Base-by-base conservation (phyloP, 2,113 vertebrate genomes). In the Saccopteryx leptura region DNA sequence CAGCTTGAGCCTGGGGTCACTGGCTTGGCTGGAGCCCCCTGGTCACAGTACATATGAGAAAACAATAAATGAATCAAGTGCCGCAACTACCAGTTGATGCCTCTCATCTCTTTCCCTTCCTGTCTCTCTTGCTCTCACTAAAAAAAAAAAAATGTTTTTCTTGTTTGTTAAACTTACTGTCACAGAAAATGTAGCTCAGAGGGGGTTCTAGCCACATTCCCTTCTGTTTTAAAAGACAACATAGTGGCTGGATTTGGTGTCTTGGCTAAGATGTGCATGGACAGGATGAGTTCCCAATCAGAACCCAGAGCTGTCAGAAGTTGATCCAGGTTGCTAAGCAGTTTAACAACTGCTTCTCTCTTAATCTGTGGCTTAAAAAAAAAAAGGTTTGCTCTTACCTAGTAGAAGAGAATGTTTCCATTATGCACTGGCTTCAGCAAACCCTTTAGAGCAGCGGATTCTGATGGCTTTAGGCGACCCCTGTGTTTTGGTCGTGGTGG, bases 141-240 rank as follows among this genome's bases (percentile, higher is more conserved):
- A 39, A 39, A 33, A 69, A 68, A 68, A 88, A 82, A 84, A 87
- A 9, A 61, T 91, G 33, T 72, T 90, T 66, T 39, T 93, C 46
- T 89, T 81, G n/a, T 93, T 93, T 94, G 23, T 96, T 91, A 88
- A 96, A 91, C 7, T 90, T 92, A 83, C 4, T 72, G 23, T 60
- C 50, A 91, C 17, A 94, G 68, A 91, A 92, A 81, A 86, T 87
- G 24, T 69, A 74, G 50, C n/a, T 90, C 56, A 82, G 54, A 93
- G 60, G 58, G 69, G n/a, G 58, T 81, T 95, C 65, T 87, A 68
- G n/a, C 48, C 24, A 75, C 63, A 58, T 68, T 83, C 17, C n/a
- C 66, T 74, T 90, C n/a, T 88, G 26, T 92, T 90, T 92, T 69
- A 52, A 78, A 92, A 75, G 54, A 66, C 21, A 75, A 15, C 3